phyloP scores from a whole-genome alignment of 2,888 invertebrate genomes.

The Melanotus villosus region DNA sequence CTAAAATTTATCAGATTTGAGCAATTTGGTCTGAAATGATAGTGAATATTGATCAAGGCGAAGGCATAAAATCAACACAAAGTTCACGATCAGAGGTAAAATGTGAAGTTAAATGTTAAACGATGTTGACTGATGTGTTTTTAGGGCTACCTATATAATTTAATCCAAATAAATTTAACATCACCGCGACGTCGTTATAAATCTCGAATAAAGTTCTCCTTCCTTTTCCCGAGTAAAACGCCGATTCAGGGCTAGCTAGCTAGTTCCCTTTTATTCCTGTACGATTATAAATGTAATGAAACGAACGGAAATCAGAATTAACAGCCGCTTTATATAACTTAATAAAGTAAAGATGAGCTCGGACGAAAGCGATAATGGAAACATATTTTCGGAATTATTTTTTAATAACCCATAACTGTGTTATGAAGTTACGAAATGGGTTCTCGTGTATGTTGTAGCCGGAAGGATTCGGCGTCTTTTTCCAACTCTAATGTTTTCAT shows the following conservation, averaged over 20 bases:
- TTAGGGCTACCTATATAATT: slow-evolving; percentile 1
- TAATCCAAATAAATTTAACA: background rate
- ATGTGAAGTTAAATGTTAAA: slow-evolving; percentile 10
- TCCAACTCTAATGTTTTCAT: slow-evolving; percentile 8
- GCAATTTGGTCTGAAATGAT: too few relatives aligned
- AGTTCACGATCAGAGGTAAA: slow-evolving; percentile 6
- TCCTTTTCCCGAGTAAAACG: too few relatives aligned
- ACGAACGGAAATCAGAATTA: slow-evolving; percentile 25
- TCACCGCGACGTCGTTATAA: background rate
- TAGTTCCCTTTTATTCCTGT: background rate
- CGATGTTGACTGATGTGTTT: slow-evolving; percentile 1
- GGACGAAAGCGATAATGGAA: slow-evolving; percentile 29
- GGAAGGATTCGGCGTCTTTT: slow-evolving; percentile 19
- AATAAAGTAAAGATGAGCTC: slow-evolving; percentile 20
- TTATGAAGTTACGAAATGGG: slow-evolving; percentile 38
- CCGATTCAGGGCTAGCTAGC: too few relatives aligned
- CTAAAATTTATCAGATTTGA: too few relatives aligned
- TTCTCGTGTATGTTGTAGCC: slow-evolving; percentile 28
- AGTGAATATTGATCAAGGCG: slow-evolving; percentile 4
- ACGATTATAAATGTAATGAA: slow-evolving; percentile 13
- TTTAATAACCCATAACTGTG: slow-evolving; percentile 42
- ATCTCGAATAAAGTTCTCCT: too few relatives aligned
- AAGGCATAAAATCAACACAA: slow-evolving; percentile 5
- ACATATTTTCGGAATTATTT: slow-evolving; percentile 36
- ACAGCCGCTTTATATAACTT: slow-evolving; percentile 5